Evolutionary conservation across 2,888 invertebrate species (phyloP).

Genomic region (Lasiommata megera): DNA sequence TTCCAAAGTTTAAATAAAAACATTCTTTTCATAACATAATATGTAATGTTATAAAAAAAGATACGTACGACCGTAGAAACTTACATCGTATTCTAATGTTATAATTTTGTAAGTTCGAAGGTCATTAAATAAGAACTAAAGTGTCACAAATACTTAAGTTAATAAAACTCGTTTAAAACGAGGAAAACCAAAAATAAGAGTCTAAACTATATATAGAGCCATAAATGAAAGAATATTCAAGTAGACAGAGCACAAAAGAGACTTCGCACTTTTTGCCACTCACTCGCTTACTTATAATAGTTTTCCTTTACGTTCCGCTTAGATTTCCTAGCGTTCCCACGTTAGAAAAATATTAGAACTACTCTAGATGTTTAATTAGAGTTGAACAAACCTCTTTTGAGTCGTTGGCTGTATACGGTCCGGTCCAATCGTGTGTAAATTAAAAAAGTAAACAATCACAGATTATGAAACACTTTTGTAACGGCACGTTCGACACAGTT

Average conservation of each 20-base stretch:
- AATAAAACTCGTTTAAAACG: too few species aligned
- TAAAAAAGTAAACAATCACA: constrained; percentile 66
- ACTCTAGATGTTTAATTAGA: constrained; percentile 14
- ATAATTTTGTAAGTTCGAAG: too few species aligned
- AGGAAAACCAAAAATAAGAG: neutral
- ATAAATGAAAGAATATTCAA: neutral
- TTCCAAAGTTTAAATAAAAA: too few species aligned
- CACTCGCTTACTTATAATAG: constrained; percentile 8
- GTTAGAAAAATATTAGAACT: constrained; percentile 33
- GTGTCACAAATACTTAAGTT: too few species aligned
- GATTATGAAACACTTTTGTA: constrained; percentile 65
- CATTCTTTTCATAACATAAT: too few species aligned
- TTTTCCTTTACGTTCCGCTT: constrained; percentile 10
- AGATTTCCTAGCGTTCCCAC: constrained; percentile 9
- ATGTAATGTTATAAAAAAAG: too few species aligned
- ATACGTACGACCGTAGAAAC: too few species aligned
- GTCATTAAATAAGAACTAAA: too few species aligned
- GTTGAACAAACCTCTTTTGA: constrained; percentile 61
- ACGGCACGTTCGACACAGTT: constrained; percentile 66
- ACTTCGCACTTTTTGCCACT: constrained; percentile 12
- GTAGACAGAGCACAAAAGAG: neutral
- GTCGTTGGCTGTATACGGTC: constrained; percentile 49
- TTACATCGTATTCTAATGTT: too few species aligned
- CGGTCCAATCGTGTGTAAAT: constrained; percentile 48
- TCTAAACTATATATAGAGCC: neutral